Base-by-base conservation (phyloP, 1,140 invertebrate species). In the Cephus cinctus region DNA sequence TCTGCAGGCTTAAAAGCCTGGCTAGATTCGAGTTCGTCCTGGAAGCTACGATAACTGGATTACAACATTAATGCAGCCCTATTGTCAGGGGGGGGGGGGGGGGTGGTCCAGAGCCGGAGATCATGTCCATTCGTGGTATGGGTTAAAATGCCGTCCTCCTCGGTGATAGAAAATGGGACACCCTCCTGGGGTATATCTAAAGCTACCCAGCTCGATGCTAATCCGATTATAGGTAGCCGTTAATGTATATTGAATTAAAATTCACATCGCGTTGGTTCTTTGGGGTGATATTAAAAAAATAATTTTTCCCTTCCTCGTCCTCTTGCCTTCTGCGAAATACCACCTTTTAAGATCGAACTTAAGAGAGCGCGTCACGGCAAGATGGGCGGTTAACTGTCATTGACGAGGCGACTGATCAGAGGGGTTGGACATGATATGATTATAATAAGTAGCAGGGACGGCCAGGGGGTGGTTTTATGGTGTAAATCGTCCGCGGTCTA, bases 401-500 rank as follows among this genome's bases (percentile, higher is more conserved):
- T n/a, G n/a, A n/a, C n/a, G n/a, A n/a, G n/a, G n/a, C n/a, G n/a
- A n/a, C n/a, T n/a, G n/a, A n/a, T n/a, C n/a, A 30, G 16, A 12
- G 18, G 21, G 12, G 36, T 45, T 43, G 49, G 46, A 43, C 42
- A 56, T 64, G 62, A 63, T 57, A 52, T 57, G 60, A 52, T 63
- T 63, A 61, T 65, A 65, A 67, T 65, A 63, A 66, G 64, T 59
- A 60, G 48, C 46, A 43, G 49, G 25, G 25, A 15, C 8, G 43
- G 25, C 34, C 52, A 44, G 27, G 9, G 27, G 40, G 43, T 52
- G 62, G 52, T 66, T 66, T 66, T 63, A 66, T 62, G 52, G 51
- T 31, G 40, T 40, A 54, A 50, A 59, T 56, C 42, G 44, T 59
- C 47, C 49, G 27, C 54, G 16, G 50, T 20, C 49, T 36, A 54